phyloP scores from a whole-genome alignment of 2,888 invertebrate genomes.

The Endomychus coccineus region DNA sequence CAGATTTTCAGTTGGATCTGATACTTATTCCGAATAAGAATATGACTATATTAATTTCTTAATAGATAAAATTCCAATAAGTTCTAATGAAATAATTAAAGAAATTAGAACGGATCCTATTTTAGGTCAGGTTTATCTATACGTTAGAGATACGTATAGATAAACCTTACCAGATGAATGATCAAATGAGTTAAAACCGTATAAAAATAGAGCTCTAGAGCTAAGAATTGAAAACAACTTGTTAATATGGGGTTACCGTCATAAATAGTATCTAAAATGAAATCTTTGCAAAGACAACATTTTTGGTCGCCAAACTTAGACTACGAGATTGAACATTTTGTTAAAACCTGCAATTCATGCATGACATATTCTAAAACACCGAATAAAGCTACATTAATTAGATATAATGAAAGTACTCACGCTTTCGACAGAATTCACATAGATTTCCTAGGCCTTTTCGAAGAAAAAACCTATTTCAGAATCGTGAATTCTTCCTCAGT shows the following conservation, averaged over 20 bases:
- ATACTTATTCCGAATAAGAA: slow-evolving; percentile 1
- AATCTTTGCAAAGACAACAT: slow-evolving; percentile 12
- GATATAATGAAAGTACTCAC: neutral
- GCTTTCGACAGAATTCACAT: slow-evolving; percentile 6
- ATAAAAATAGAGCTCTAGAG: too few species aligned
- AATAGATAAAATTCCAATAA: slow-evolving; percentile 5
- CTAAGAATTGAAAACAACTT: too few species aligned
- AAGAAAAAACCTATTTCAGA: slow-evolving; percentile 7
- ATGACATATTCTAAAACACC: slow-evolving; percentile 1
- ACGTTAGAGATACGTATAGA: slow-evolving; percentile 1
- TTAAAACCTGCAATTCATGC: slow-evolving; percentile 7
- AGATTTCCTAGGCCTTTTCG: slow-evolving; percentile 11
- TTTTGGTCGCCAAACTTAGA: slow-evolving; percentile 13
- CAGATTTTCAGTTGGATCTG: neutral
- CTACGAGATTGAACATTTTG: slow-evolving; percentile 8
- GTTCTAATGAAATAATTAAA: neutral
- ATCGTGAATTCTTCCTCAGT: slow-evolving; percentile 8
- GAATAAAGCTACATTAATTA: too few species aligned
- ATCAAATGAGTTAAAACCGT: too few species aligned
- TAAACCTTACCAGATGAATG: too few species aligned
- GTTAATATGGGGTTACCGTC: too few species aligned
- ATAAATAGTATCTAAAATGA: slow-evolving; percentile 14
- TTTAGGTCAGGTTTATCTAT: slow-evolving; percentile 7
- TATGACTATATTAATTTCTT: slow-evolving; percentile 9
- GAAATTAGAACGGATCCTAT: slow-evolving; percentile 6